Conservation (phyloP, 2,797 vertebrate genomes). For the Gymnothorax javanicus region DNA sequence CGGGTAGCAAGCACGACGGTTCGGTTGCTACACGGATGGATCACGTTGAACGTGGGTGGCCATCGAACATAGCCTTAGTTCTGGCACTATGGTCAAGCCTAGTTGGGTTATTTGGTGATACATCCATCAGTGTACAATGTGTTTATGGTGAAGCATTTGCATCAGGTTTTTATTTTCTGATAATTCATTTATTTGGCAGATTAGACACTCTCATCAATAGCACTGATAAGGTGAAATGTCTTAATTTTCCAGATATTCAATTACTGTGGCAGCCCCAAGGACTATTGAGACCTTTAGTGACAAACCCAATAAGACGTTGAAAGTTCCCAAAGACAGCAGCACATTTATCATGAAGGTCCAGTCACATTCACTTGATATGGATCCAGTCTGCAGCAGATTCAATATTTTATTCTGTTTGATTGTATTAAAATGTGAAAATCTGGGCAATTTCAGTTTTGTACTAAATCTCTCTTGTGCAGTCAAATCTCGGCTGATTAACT, state of each 20-base stretch:
- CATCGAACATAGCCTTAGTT: not conserved
- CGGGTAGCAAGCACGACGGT: too few species aligned
- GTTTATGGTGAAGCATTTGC: not conserved
- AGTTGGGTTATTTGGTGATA: not conserved
- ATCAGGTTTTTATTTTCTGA: not conserved
- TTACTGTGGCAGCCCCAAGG: not conserved
- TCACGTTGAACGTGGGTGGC: too few species aligned
- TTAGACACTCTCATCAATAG: slow-evolving; percentile 13
- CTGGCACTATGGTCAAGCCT: not conserved
- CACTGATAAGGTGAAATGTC: slow-evolving; percentile 9
- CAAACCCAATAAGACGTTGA: not conserved
- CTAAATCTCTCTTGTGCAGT: not conserved
- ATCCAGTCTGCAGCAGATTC: not conserved
- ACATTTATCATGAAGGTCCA: not conserved
- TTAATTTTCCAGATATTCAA: slow-evolving; percentile 9
- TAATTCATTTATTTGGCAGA: not conserved
- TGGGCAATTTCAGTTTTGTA: not conserved
- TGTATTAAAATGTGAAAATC: not conserved
- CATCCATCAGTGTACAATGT: not conserved
- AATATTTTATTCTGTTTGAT: not conserved
- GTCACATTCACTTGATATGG: not conserved
- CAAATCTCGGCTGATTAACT: not conserved
- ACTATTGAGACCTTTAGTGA: not conserved
- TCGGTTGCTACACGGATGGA: too few species aligned
- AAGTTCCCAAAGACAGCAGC: not conserved